phyloP scores from a whole-genome alignment of 2,797 vertebrate species.

The Enoplosus armatus region DNA sequence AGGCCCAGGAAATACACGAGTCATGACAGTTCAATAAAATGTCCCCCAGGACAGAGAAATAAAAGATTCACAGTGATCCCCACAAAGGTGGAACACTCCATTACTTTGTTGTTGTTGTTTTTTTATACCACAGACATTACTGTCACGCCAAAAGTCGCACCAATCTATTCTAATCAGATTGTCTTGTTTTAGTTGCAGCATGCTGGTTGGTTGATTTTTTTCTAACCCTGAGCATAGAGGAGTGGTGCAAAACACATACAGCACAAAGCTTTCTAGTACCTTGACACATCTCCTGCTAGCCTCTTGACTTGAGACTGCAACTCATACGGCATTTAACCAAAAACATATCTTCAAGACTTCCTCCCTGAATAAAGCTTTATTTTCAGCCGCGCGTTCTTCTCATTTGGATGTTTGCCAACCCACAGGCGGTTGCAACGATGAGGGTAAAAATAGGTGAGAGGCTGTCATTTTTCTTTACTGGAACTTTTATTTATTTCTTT shows the following conservation, averaged over 20 bases:
- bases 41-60: constrained; percentile 47
- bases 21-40: constrained; percentile 83
- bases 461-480: constrained; percentile 63
- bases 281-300: background rate
- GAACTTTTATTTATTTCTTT: constrained; percentile 57
- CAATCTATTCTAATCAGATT: constrained; percentile 38
- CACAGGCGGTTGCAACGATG: constrained; percentile 40
- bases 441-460: constrained; percentile 65
- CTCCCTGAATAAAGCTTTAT: constrained; percentile 36
- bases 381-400: constrained; percentile 21
- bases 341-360: constrained; percentile 11
- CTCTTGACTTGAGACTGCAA: constrained; percentile 12
- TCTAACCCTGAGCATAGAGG: background rate
- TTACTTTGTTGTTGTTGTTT: constrained; percentile 29
- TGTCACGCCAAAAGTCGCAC: constrained; percentile 13
- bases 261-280: constrained; percentile 12
- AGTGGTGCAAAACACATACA: background rate
- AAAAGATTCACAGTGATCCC: constrained; percentile 33
- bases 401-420: constrained; percentile 60
- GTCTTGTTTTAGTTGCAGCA: background rate
- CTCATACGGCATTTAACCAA: constrained; percentile 33
- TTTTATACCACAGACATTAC: constrained; percentile 19
- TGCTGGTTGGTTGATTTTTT: background rate
- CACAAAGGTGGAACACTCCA: constrained; percentile 32
- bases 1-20: constrained; percentile 74